Percentiles rank a stretch among this genome's conserved stretches.
These are phyloP conservation scores for Drosophila busckii DNA, from an alignment of 1,140 invertebrate species.

Conservation along the genomic window DNA sequence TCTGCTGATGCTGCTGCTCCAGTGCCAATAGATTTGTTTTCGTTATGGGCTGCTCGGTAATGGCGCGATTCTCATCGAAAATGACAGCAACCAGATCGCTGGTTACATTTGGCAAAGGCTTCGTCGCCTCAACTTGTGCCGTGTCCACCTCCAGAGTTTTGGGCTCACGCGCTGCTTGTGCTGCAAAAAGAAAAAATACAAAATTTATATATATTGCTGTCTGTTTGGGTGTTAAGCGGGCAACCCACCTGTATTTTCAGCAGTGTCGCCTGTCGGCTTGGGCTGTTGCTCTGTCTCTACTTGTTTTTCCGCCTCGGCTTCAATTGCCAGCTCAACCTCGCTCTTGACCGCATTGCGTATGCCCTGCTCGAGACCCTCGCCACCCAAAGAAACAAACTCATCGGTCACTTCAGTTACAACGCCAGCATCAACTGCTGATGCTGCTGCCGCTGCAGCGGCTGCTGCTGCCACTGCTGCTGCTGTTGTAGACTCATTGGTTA, in stretches of 20 bases:
- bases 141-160: conserved; percentile 34
- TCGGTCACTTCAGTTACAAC: conserved; percentile 23
- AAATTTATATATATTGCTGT: neutral
- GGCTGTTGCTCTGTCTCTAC: neutral
- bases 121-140: neutral
- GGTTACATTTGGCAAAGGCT: conserved; percentile 36
- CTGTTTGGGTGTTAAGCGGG: neutral
- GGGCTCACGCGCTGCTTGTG: conserved; percentile 39
- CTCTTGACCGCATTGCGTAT: conserved; percentile 60
- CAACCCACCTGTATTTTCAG: conserved; percentile 27
- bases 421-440: neutral
- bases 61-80: conserved; percentile 52
- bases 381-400: conserved; percentile 37
- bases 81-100: conserved; percentile 52
- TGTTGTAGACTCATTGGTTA: neutral
- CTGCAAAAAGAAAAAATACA: neutral
- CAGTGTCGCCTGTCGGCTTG: conserved; percentile 1
- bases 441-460: conserved; percentile 1
- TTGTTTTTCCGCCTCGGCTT: conserved; percentile 22
- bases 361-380: conserved; percentile 46
- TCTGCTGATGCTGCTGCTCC: conserved; percentile 38
- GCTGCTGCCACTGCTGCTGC: conserved; percentile 3
- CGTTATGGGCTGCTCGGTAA: conserved; percentile 55
- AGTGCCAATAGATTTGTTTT: conserved; percentile 42
- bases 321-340: conserved; percentile 54